Conservation (phyloP, 2,113 vertebrate genomes). For the Oncorhynchus masou region DNA sequence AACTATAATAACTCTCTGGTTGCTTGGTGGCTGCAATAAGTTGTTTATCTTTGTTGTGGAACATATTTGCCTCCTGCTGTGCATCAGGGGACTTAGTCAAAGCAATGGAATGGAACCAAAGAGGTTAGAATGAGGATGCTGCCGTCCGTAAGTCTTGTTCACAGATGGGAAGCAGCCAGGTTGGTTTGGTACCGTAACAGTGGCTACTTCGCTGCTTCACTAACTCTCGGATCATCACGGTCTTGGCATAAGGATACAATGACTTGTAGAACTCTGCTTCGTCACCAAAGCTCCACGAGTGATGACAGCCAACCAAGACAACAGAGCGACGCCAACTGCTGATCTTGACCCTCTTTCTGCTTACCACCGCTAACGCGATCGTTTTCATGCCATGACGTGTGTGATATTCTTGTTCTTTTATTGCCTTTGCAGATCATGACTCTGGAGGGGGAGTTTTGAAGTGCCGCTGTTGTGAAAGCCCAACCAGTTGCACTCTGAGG, state of each 20-base stretch:
- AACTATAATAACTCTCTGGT: too few relatives aligned
- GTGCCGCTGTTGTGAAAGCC: slow-evolving; percentile 13
- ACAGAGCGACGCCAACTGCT: neutral
- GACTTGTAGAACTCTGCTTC: neutral
- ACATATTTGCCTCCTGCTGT: too few relatives aligned
- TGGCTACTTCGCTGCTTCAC: neutral
- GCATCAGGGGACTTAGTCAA: neutral
- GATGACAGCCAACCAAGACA: neutral
- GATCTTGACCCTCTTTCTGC: neutral
- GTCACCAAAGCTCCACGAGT: neutral
- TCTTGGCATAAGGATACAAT: neutral
- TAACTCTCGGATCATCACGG: neutral
- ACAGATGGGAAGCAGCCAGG: neutral
- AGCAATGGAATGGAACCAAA: neutral
- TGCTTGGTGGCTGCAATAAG: too few relatives aligned
- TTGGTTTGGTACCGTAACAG: neutral
- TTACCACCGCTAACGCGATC: neutral
- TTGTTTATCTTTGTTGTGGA: too few relatives aligned
- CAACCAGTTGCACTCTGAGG: slow-evolving; percentile 51
- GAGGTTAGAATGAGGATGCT: neutral
- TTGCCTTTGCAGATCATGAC: slow-evolving; percentile 79
- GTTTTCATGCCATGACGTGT: neutral
- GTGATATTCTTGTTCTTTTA: neutral
- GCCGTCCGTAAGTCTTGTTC: neutral
- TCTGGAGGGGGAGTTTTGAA: slow-evolving; percentile 77